Conservation (phyloP, 2,797 vertebrate genomes). For the Chromis chromis region DNA sequence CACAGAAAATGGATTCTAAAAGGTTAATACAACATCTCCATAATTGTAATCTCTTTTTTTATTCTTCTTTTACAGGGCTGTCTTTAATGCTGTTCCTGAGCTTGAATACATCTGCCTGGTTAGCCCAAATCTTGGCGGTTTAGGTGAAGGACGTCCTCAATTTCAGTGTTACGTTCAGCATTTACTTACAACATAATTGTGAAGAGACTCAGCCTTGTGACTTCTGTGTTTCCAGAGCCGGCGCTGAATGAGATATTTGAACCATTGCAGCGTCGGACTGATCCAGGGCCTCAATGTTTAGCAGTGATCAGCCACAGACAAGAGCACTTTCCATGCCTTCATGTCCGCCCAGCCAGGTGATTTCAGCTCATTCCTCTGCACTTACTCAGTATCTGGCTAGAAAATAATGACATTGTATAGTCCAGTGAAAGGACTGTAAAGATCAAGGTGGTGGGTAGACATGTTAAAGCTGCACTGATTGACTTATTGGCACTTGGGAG, state of each 20-base stretch:
- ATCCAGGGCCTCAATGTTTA: constrained; percentile 54
- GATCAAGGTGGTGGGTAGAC: too few relatives aligned
- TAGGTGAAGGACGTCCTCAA: constrained; percentile 83
- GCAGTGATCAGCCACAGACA: constrained; percentile 85
- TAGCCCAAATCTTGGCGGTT: constrained; percentile 71
- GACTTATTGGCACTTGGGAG: constrained; percentile 20
- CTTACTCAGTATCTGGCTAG: fast-evolving
- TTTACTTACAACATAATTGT: background rate
- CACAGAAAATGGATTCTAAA: background rate
- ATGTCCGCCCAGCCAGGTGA: constrained; percentile 89
- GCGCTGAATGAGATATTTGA: constrained; percentile 84
- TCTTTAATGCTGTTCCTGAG: constrained; percentile 87
- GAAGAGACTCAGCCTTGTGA: background rate
- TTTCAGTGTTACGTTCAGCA: fast-evolving
- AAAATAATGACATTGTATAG: too few relatives aligned
- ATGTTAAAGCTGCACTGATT: background rate
- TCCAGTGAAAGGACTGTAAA: too few relatives aligned
- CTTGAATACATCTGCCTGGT: constrained; percentile 90
- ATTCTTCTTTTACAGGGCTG: constrained; percentile 76
- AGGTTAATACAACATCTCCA: background rate
- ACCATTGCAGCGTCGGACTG: constrained; percentile 66
- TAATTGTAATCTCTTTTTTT: background rate
- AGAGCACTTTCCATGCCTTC: constrained; percentile 79
- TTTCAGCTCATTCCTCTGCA: background rate
- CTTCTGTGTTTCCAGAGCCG: constrained; percentile 73